Conservation (phyloP, 2,888 invertebrate genomes). For the Trichacis sp. region DNA sequence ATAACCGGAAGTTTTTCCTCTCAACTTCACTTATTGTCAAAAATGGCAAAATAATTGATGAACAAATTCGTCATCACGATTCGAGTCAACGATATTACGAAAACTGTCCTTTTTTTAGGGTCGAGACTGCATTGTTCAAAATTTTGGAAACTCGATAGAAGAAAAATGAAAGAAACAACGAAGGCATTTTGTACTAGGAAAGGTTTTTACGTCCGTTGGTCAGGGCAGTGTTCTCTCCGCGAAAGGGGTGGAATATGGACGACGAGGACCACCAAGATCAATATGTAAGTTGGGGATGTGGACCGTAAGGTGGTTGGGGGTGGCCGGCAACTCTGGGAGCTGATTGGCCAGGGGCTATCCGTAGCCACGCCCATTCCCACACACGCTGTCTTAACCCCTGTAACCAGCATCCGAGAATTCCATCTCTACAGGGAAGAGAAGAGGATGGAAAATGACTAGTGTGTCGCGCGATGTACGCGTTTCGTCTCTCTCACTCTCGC, state of each 20-base stretch:
- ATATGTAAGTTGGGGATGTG: constrained; percentile 69
- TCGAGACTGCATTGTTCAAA: no score
- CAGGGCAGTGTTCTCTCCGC: constrained; percentile 27
- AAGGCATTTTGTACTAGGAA: no score
- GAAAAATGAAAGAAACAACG: no score
- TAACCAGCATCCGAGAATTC: constrained; percentile 49
- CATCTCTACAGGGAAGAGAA: constrained; percentile 43
- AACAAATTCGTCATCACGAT: no score
- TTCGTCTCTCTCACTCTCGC: constrained; percentile 36
- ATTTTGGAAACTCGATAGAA: no score
- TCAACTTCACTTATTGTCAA: constrained; percentile 18
- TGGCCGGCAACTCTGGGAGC: constrained; percentile 63
- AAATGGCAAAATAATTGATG: no score
- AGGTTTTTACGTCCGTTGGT: constrained; percentile 42
- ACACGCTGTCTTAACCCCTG: constrained; percentile 68
- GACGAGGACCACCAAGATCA: constrained; percentile 68
- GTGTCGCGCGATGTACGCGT: constrained; percentile 24
- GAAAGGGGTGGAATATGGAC: constrained; percentile 49
- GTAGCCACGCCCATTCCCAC: constrained; percentile 68
- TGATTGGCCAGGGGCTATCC: constrained; percentile 68
- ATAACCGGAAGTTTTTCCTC: constrained; percentile 1
- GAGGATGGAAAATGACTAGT: constrained; percentile 47
- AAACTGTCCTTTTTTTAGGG: no score
- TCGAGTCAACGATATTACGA: no score
- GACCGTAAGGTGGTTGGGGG: constrained; percentile 67